phyloP scores from a whole-genome alignment of 2,113 vertebrate genomes.

The Pygoscelis adeliae region DNA sequence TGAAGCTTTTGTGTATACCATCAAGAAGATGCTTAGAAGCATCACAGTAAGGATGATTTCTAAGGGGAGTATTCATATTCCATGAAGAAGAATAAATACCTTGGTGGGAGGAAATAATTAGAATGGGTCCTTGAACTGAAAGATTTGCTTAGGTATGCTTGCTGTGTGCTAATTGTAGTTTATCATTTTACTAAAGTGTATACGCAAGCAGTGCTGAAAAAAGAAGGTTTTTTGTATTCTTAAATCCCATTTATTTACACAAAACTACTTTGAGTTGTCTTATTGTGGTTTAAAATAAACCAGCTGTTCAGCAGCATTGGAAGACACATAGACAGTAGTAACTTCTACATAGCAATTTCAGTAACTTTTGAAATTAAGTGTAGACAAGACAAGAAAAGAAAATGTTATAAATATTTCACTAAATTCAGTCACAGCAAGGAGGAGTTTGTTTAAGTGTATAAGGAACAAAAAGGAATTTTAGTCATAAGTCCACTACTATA shows the following conservation, averaged over 20 bases:
- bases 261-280: neutral
- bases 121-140: neutral
- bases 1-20: neutral
- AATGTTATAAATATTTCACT: neutral
- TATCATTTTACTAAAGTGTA: neutral
- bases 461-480: neutral
- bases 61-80: neutral
- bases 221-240: neutral
- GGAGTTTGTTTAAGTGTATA: neutral
- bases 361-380: neutral
- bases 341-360: neutral
- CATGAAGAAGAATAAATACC: neutral
- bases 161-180: neutral
- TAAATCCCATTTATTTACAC: neutral
- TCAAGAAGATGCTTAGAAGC: neutral
- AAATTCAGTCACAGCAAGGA: neutral
- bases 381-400: neutral
- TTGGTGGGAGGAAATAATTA: neutral
- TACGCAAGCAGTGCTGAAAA: neutral
- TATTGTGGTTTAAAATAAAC: neutral
- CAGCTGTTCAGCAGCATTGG: neutral
- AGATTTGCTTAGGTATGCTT: neutral
- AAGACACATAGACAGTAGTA: neutral
- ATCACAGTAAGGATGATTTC: neutral
- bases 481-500: neutral